These are phyloP conservation scores for Protobothrops mucrosquamatus DNA, from an alignment of 2,113 vertebrate species.

Conservation along the genomic window DNA sequence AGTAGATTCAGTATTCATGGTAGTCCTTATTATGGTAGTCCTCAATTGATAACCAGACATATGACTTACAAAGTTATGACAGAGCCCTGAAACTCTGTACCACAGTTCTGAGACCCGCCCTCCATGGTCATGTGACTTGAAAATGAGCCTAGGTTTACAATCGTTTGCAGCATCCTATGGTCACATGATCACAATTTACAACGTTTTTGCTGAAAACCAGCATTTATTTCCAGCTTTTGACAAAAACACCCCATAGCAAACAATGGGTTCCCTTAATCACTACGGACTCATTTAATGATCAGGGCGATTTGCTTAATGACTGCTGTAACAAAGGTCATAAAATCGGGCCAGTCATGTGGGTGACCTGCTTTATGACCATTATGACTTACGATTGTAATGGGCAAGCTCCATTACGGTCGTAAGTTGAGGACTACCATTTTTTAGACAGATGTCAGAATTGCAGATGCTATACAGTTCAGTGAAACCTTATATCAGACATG, in stretches of 20 bases:
- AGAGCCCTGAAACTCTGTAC: neutral
- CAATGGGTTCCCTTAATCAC: neutral
- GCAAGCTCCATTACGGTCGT: neutral
- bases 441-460: neutral
- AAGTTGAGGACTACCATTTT: neutral
- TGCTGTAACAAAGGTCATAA: neutral
- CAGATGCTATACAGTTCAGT: neutral
- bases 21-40: neutral
- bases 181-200: neutral
- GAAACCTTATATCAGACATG: neutral
- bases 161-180: neutral
- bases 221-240: too few relatives aligned
- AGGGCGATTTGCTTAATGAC: neutral
- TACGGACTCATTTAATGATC: neutral
- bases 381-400: too few relatives aligned
- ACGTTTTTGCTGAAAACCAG: neutral
- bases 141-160: neutral
- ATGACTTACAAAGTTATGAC: neutral
- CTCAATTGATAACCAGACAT: neutral
- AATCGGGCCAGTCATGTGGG: neutral
- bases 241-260: neutral
- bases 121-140: neutral
- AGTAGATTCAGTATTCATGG: neutral
- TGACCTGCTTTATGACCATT: neutral
- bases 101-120: neutral